Base-by-base conservation (phyloP, 2,888 invertebrate genomes). In the Sympetrum striolatum region DNA sequence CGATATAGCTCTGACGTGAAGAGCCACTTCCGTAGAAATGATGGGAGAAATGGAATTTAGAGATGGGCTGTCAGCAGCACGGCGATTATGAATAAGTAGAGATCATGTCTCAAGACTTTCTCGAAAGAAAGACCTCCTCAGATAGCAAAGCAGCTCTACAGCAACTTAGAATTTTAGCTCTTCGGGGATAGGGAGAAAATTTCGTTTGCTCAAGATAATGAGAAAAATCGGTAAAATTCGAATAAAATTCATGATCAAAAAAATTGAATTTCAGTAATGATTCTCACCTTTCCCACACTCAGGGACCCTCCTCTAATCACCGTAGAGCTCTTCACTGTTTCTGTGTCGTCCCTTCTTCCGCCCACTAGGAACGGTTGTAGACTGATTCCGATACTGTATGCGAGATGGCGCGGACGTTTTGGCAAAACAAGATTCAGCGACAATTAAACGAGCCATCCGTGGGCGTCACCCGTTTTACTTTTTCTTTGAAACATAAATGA, bases 331-430 rank as follows among this genome's bases (percentile, higher is more conserved):
- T 53, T 53, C 53, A 53, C 53, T 15, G 53, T 3, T 53, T 3
- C 53, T 60, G 37, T 35, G 31, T 18, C 82, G 82, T 86, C 37
- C 39, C 37, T 60, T 60, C 60, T 37, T 86, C 14, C 86, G 86
- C 86, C 86, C 86, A 37, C 58, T 64, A 22, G 60, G 22, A 60
- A 60, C 37, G 35, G 39, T 37, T 86, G n/a, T 60, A 64, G 86
- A 22, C 86, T 86, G 86, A 86, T 86, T 86, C 60, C 86, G 86
- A 86, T 60, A 86, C 60, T 86, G 22, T 35, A 86, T 18, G 86
- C 14, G 60, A 86, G 86, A 86, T 86, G 86, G 86, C 86, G 86
- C 60, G 86, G 60, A 86, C n/a, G 86, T 86, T 86, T 86, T 86
- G 48, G 31, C 86, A 60, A 86, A 86, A 86, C 86, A 86, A 82